These are phyloP conservation scores for Trachymyrmex cornetzi DNA, from an alignment of 1,140 invertebrate genomes.

Conservation along the genomic window DNA sequence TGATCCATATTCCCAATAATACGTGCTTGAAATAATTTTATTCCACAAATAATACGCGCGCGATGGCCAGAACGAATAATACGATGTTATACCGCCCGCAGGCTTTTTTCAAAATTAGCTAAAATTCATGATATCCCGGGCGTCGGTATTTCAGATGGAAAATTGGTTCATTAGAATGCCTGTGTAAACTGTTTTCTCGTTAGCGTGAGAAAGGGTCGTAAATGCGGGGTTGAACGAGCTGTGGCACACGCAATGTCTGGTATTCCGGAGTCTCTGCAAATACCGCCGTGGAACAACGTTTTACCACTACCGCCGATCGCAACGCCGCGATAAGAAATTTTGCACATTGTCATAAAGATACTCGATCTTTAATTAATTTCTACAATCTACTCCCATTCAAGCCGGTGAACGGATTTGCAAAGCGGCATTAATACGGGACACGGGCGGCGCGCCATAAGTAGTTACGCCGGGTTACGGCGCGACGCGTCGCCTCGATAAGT, in stretches of 20 bases:
- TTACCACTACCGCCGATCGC: not conserved
- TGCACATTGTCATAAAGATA: constrained; percentile 47
- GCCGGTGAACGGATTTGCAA: not conserved
- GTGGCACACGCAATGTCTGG: constrained; percentile 74
- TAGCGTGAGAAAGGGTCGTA: constrained; percentile 75
- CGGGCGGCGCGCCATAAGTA: not conserved
- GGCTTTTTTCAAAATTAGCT: constrained; percentile 18
- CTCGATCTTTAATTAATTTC: constrained; percentile 48
- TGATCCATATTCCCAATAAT: constrained; percentile 1
- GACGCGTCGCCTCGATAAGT: constrained; percentile 31
- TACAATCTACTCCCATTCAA: not conserved
- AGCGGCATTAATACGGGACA: not conserved
- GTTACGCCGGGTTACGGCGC: constrained; percentile 27
- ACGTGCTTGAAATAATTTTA: constrained; percentile 22
- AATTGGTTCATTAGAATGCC: constrained; percentile 65
- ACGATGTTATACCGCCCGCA: constrained; percentile 7
- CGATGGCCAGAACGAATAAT: constrained; percentile 42
- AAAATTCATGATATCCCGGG: constrained; percentile 47
- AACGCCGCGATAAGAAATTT: constrained; percentile 32
- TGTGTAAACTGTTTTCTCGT: constrained; percentile 50
- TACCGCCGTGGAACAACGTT: constrained; percentile 17
- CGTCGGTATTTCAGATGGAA: constrained; percentile 39
- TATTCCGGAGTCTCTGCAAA: constrained; percentile 53
- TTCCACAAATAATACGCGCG: constrained; percentile 28
- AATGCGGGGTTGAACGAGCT: constrained; percentile 76